Conservation (phyloP, 2,797 vertebrate species). For the Acanthurus tractus region DNA sequence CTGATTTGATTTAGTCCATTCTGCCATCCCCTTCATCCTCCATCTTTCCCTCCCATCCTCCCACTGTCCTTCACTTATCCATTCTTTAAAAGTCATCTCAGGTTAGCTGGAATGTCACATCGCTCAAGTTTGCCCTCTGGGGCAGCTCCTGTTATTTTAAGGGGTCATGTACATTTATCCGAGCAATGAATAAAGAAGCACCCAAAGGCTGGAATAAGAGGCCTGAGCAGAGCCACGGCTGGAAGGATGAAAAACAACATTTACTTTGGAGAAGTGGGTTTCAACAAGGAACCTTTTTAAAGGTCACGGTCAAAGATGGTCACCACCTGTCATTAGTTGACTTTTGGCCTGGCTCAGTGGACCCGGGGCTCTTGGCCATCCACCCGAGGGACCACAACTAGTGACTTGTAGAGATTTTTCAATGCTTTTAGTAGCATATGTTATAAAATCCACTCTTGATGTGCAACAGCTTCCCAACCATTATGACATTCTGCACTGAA, state of each 20-base stretch:
- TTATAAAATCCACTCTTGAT: background rate
- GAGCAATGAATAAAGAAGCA: constrained; percentile 75
- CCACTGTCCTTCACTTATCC: constrained; percentile 72
- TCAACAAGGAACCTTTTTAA: constrained; percentile 48
- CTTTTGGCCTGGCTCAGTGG: constrained; percentile 41
- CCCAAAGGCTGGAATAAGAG: constrained; percentile 50
- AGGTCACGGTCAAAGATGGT: constrained; percentile 60
- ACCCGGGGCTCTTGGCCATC: constrained; percentile 17
- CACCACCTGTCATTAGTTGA: constrained; percentile 45
- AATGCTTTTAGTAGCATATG: background rate
- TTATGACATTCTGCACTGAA: background rate
- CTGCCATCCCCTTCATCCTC: constrained; percentile 30
- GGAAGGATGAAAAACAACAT: constrained; percentile 65
- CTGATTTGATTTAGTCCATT: constrained; percentile 77
- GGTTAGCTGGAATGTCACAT: constrained; percentile 81
- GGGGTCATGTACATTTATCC: constrained; percentile 81
- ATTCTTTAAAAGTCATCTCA: constrained; percentile 78
- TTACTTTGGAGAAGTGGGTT: constrained; percentile 49
- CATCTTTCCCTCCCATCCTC: constrained; percentile 38
- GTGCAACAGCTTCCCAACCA: background rate
- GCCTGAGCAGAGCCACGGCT: constrained; percentile 16
- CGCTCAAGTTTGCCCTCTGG: constrained; percentile 75
- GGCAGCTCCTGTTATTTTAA: constrained; percentile 77
- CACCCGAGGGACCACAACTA: background rate
- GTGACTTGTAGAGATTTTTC: constrained; percentile 2